Conservation (phyloP, 37 sponge, comb jelly and placozoan genomes). For the Aphrocallistes beatrix region DNA sequence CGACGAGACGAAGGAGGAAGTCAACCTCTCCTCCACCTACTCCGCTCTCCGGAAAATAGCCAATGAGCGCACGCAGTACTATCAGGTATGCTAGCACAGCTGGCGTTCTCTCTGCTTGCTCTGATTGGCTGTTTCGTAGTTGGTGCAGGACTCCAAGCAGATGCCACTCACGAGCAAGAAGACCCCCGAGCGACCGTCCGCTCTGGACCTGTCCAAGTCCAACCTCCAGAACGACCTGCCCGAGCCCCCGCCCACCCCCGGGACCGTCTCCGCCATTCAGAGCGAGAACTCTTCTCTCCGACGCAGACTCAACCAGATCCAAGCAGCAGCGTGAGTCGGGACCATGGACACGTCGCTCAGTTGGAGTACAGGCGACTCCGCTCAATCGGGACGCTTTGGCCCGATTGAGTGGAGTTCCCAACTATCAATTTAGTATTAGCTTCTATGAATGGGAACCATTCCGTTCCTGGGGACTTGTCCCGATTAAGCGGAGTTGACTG, state of each 20-base stretch:
- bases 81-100: background rate
- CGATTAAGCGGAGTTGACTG: too few species aligned
- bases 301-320: background rate
- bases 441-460: too few species aligned
- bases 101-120: background rate
- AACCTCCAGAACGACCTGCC: background rate
- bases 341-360: too few species aligned
- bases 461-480: too few species aligned
- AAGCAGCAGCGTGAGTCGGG: background rate
- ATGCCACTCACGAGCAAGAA: background rate
- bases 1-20: background rate
- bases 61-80: background rate
- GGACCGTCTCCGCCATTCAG: slow-evolving; percentile 3
- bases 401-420: too few species aligned
- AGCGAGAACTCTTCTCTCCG: background rate
- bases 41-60: background rate
- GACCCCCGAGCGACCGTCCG: background rate
- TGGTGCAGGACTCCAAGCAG: background rate
- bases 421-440: too few species aligned
- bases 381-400: too few species aligned
- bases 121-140: background rate
- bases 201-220: background rate
- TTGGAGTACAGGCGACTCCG: too few species aligned
- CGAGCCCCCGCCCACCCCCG: background rate
- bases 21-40: background rate